Base-by-base conservation (phyloP, 2,888 invertebrate genomes). In the Byasa hedistus region DNA sequence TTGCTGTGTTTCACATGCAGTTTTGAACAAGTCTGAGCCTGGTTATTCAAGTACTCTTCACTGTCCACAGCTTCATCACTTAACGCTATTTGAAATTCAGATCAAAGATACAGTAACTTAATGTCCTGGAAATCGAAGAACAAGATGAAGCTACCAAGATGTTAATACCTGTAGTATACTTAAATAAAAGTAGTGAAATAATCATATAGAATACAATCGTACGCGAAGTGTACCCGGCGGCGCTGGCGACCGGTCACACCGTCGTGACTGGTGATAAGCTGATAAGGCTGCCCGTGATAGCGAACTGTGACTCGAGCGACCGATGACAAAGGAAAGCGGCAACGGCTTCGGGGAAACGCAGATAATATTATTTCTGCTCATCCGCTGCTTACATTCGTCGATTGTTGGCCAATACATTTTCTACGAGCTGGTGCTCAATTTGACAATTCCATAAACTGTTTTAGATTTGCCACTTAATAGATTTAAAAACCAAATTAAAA, bases 221-320 rank as follows among this genome's bases (percentile, higher is more conserved):
- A 52, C 36, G 44, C 21, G 55, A 58, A 8, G 60, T 56, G 65
- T 32, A 63, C 63, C 62, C 55, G 69, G 70, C 19, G 52, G 21
- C 10, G 69, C 65, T 70, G 70, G 71, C 76, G 85, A 81, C 83
- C 85, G 88, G 87, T 87, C 88, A 86, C 79, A 76, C 71, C 79
- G 81, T 83, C 86, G 83, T 80, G 81, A 81, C 79, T 79, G 69
- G 73, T 77, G 86, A 87, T 87, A 86, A 84, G 79, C 72, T 79
- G 84, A 85, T 85, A 83, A 81, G 61, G 39, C 69, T 65, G 63
- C 66, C 59, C 44, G 57, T 74, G 76, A 79, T 78, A 76, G 72
- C 72, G 70, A 69, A 71, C 69, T 70, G 69, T 59, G 65, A 69
- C 66, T 69, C 57, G 62, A 54, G 56, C 60, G 66, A 64, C 69